Base-by-base conservation (phyloP, 2,888 invertebrate species). In the Orthosia cruda region DNA sequence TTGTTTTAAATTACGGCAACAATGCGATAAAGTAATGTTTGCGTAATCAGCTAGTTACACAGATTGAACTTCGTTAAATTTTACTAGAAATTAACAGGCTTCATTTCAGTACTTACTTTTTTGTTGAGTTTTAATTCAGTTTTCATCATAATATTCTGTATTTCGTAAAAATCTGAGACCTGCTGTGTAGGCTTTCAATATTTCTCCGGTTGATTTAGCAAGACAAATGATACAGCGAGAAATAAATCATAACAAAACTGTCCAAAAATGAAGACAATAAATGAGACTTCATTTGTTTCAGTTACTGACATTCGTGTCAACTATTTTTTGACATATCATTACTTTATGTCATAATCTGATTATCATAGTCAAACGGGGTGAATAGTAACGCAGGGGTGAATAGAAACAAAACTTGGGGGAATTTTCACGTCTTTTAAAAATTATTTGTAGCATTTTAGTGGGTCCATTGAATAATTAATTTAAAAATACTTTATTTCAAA, bases 281-380 rank as follows among this genome's bases (percentile, higher is more conserved):
- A 81, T 74, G 52, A 49, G 26, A 26, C 32, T 75, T 54, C 67
- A 75, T 78, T 81, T 81, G 77, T 81, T 81, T 81, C 2, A 26
- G 74, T 81, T 57, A 40, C 50, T 66, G 54, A 57, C 18, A 45
- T 54, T 64, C 49, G 13, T 79, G 49, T 26, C 50, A 58, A 49
- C 40, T 54, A 32, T 52, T 47, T 55, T 26, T 50, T 67, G 59
- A 50, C 55, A 47, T 20, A 52, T 49, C 47, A 77, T 72, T 64
- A 62, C n/a, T 54, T 54, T 26, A 40, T 55, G 32, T 49, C 20
- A 12, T 64, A 54, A 80, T 80, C 15, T 20, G 18, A 74, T 45
- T 55, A 26, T 26, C 40, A 40, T 40, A 40, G 26, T 26, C 26
- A 26, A 26, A 26, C 26, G 26, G 26, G 26, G 26, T 26, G 26